Evolutionary conservation across 2,797 vertebrate species (phyloP).

Genomic region (Anguilla pacifica): DNA sequence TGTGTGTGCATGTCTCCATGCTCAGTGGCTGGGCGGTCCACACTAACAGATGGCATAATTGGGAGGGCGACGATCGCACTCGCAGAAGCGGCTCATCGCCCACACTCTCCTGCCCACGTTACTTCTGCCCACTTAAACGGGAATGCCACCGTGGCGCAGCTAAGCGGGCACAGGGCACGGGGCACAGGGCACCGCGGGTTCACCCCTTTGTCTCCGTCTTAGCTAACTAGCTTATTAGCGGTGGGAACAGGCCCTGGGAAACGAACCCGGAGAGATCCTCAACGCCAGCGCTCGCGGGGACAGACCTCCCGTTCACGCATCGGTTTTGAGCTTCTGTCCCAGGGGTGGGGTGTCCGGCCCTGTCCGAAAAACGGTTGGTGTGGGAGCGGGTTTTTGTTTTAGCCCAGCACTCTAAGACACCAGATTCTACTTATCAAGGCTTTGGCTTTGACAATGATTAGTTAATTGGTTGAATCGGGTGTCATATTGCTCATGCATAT

Average conservation of each 20-base stretch:
- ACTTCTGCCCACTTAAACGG: conserved; percentile 49
- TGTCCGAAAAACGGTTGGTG: too few species aligned
- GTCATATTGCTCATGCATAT: too few species aligned
- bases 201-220: conserved; percentile 26
- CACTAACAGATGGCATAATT: conserved; percentile 52
- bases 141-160: conserved; percentile 23
- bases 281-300: neutral
- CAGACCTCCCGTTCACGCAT: neutral
- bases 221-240: conserved; percentile 41
- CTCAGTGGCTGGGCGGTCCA: neutral
- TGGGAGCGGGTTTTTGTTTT: too few species aligned
- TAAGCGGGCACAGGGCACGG: conserved; percentile 31
- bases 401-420: too few species aligned
- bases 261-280: too few species aligned
- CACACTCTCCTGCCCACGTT: conserved; percentile 41
- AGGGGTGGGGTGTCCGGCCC: too few species aligned
- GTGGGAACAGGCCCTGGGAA: neutral
- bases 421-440: too few species aligned
- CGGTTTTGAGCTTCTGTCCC: too few species aligned
- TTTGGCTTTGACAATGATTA: too few species aligned
- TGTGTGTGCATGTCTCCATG: too few species aligned
- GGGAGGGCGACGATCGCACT: conserved; percentile 53
- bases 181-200: conserved; percentile 38
- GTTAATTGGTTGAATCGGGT: too few species aligned
- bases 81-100: conserved; percentile 44